Base-by-base conservation (phyloP, 2,797 vertebrate genomes). In the Halcyon badia region DNA sequence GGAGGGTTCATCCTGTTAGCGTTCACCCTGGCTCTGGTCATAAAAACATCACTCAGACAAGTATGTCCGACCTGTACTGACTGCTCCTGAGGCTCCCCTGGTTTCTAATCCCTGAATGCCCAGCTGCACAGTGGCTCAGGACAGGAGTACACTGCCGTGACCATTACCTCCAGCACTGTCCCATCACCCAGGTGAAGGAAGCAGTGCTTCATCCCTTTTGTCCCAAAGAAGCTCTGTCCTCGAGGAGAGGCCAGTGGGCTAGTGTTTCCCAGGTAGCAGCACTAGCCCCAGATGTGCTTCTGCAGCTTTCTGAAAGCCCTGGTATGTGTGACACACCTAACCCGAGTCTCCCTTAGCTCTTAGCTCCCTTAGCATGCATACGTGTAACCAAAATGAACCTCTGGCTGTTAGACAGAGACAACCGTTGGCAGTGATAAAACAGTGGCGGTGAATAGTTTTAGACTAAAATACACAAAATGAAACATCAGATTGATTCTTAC, bases 341-440 rank as follows among this genome's bases (percentile, higher is more conserved):
- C 25, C 60, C 2, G 3, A 44, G 37, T 1, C 1, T 46, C 77
- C 89, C 54, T 21, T 31, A 17, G 26, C 76, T 94, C 66, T 33
- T 19, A 26, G 49, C 49, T 25, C 25, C 49, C 49, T 51, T 48
- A 46, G 62, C 75, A 8, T 5, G 9, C 2, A 0, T 60, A 26
- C 0, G 0, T 25, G 76, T 25, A 35, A 62, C 70, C 48, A 30
- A 72, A 90, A 62, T 10, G 62, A 89, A 73, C 58, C 58, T 84
- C 85, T 65, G 69, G 91, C 87, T 90, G 49, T 68, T n/a, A 62
- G 49, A 64, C 54, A 88, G 44, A 76, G 31, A 64, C 14, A 65
- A 17, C 72, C 77, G 11, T 73, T 82, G 91, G 61, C 92, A 97
- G 77, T 78, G 86, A 77, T 49, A 85, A 80, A 73, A 52, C n/a